Conservation (phyloP, 2,888 invertebrate species). For the Yponomeuta cagnagella region DNA sequence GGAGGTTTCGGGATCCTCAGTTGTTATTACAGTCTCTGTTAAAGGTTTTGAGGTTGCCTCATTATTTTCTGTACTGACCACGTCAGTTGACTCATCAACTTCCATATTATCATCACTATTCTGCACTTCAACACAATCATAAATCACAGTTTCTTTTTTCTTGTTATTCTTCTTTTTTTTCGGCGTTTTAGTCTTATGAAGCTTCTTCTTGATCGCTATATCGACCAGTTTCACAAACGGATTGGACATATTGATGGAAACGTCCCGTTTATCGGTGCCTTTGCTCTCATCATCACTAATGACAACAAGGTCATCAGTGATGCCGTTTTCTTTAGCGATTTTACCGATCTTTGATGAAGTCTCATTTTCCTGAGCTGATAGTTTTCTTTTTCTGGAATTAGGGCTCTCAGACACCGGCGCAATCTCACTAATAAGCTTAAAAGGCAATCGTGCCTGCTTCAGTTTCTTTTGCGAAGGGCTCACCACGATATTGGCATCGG, state of each 20-base stretch:
- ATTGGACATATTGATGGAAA: constrained; percentile 41
- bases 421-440: constrained; percentile 69
- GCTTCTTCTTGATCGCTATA: constrained; percentile 57
- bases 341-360: constrained; percentile 55
- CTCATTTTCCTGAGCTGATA: constrained; percentile 52
- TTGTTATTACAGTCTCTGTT: constrained; percentile 6
- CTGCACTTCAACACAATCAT: constrained; percentile 19
- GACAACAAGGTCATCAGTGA: constrained; percentile 41
- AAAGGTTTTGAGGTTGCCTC: not conserved
- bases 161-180: constrained; percentile 39
- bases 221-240: constrained; percentile 64
- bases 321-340: constrained; percentile 54
- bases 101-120: constrained; percentile 29
- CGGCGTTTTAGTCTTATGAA: constrained; percentile 39
- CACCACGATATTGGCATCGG: constrained; percentile 44
- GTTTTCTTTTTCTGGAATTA: constrained; percentile 60
- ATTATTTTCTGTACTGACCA: constrained; percentile 16
- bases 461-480: constrained; percentile 75
- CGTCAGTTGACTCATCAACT: constrained; percentile 19
- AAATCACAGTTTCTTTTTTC: constrained; percentile 6
- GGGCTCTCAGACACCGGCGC: constrained; percentile 46
- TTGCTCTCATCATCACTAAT: constrained; percentile 62
- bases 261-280: constrained; percentile 29
- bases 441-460: constrained; percentile 78
- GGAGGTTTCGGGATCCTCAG: not conserved